phyloP scores from a whole-genome alignment of 2,888 invertebrate species.

The Micoletzkya japonica region DNA sequence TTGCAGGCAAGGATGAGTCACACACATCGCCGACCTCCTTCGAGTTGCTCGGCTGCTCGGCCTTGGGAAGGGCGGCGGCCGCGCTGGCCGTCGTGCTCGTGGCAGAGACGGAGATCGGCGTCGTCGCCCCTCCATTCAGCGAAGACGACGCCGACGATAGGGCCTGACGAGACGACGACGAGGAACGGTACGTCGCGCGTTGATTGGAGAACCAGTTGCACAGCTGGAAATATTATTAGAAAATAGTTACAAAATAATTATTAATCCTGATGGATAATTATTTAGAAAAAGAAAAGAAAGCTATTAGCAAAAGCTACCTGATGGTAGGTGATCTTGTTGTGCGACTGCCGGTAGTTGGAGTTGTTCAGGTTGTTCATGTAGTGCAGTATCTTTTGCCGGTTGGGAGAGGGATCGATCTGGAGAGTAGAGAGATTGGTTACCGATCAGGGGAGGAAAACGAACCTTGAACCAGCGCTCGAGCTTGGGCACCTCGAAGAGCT shows the following conservation, averaged over 20 bases:
- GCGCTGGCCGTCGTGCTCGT: neutral
- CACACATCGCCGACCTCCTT: neutral
- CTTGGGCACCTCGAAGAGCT: conserved; percentile 83
- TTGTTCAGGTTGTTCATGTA: conserved; percentile 91
- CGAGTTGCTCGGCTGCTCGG: neutral
- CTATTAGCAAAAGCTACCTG: conserved; percentile 34
- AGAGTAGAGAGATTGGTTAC: neutral
- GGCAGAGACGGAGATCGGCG: conserved; percentile 14
- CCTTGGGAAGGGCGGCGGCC: conserved; percentile 14
- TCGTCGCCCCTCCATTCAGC: conserved; percentile 14
- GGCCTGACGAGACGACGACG: conserved; percentile 26
- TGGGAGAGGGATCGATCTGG: conserved; percentile 87
- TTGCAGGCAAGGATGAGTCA: conserved; percentile 18
- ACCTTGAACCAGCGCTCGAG: conserved; percentile 86
- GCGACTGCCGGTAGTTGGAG: conserved; percentile 77
- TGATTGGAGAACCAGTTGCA: conserved; percentile 84
- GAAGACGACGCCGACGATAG: neutral
- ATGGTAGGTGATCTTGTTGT: conserved; percentile 52
- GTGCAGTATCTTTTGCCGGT: conserved; percentile 90
- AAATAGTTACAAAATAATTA: neutral
- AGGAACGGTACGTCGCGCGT: conserved; percentile 66
- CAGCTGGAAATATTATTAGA: conserved; percentile 40
- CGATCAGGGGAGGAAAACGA: conserved; percentile 64
- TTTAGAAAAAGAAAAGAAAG: neutral
- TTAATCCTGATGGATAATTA: no score